Base-by-base conservation (phyloP, 2,797 vertebrate genomes). In the Darevskia nairensis region DNA sequence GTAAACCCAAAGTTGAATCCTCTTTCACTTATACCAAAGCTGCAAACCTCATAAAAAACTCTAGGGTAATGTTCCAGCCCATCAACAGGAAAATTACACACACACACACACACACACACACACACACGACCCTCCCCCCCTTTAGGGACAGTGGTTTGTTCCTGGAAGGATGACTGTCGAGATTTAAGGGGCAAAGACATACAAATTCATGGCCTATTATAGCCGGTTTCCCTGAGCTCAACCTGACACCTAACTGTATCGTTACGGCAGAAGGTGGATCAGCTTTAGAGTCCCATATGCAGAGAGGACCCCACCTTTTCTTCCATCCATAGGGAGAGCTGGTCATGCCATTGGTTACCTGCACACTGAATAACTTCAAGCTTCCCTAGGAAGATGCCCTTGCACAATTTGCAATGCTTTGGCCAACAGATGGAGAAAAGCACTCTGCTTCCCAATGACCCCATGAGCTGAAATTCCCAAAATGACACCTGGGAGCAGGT, bases 381-480 rank as follows among this genome's bases (percentile, higher is more conserved):
- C 59, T 61, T 64, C 21, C 82, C 66, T 8, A 19, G 50, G 86
- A 76, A 35, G 82, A 41, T 39, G 32, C 35, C 64, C 1, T 86
- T 85, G 29, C 19, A 23, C 35, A 1, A 8, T 88, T 50, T 74
- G 35, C 27, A 84, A 44, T n/a, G 4, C 74, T 41, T 69, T 15
- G 59, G 86, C 74, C 2, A 46, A 1, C 13, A 2, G n/a, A 39
- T 10, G 3, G 8, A 35, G 6, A 23, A 81, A 68, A 69, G 76
- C 9, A 59, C 10, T 32, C 2, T 69, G 29, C 9, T 4, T 10
- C 32, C 23, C 66, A 13, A 59, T 50, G 7, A 0, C 64, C 41
- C 86, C 77, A 59, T 19, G 0, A 85, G 41, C 0, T 0, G 71
- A 19, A 66, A 50, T 84, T 44, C 0, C 0, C 0, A 5, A 41